Conservation (phyloP, 37 sponge, comb jelly and placozoan genomes). For the Trichoplax adhaerens region DNA sequence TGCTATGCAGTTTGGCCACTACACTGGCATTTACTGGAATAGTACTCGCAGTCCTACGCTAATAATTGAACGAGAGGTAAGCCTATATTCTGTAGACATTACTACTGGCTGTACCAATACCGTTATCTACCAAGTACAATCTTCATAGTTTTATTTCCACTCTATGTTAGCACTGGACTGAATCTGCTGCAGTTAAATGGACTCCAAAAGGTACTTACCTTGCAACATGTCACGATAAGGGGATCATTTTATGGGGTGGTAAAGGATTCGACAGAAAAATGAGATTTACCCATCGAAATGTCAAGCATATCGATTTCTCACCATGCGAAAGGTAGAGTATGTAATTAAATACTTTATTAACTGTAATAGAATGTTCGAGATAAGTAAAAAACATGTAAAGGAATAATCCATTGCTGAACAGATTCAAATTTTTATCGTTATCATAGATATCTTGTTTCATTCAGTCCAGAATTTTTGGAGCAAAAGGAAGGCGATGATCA, state of each 20-base stretch:
- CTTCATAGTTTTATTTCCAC: constrained; percentile 3
- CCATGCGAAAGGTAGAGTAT: constrained; percentile 75
- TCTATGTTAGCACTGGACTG: constrained; percentile 63
- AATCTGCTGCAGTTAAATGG: constrained; percentile 62
- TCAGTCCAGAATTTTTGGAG: too few species aligned
- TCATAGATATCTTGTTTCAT: too few species aligned
- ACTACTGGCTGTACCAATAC: constrained; percentile 3
- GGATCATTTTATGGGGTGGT: constrained; percentile 87
- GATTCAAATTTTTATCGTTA: too few species aligned
- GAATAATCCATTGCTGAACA: too few species aligned
- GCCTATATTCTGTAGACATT: constrained; percentile 4
- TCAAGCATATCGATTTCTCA: constrained; percentile 75
- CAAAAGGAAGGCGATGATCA: too few species aligned
- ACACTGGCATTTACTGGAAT: constrained; percentile 35
- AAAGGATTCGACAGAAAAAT: constrained; percentile 40
- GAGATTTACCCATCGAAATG: constrained; percentile 52
- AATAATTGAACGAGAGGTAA: constrained; percentile 50
- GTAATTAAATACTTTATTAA: too few species aligned
- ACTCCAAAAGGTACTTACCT: constrained; percentile 87
- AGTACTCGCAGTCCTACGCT: constrained; percentile 33
- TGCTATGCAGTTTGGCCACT: constrained; percentile 58
- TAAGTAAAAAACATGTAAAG: too few species aligned
- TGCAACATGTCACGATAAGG: constrained; percentile 75
- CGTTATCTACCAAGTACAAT: constrained; percentile 6
- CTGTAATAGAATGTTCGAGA: too few species aligned